Base-by-base conservation (phyloP, 2,888 invertebrate genomes). In the Ectemnius lituratus region DNA sequence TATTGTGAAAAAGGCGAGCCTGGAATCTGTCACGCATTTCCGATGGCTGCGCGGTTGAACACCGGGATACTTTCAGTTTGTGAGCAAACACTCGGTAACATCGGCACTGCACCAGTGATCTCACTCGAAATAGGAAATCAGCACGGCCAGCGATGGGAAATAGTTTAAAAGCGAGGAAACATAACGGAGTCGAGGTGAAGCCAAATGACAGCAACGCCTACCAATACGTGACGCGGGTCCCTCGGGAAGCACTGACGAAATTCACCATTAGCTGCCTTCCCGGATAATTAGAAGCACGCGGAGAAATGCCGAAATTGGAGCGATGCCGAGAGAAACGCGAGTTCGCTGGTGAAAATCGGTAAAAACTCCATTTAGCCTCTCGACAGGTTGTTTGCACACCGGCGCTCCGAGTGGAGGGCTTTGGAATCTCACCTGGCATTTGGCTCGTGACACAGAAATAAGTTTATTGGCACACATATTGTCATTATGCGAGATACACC, bases 161-260 rank as follows among this genome's bases (percentile, higher is more conserved):
- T 64, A 52, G 64, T 16, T 28, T 45, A 70, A 78, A 73, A 81
- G 71, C 49, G 2, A 58, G 59, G 28, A 60, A 75, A 83, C 82
- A 73, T 64, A 80, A 62, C 63, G 70, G 52, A 69, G 65, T 59
- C 57, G 65, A 59, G 75, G 67, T 67, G 85, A 88, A 87, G 88
- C 85, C 84, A 83, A 86, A 82, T 88, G 88, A 88, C 88, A 88
- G 87, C 81, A 88, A 88, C 87, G 88, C 87, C 86, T 88, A 88
- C 84, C 81, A 77, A 80, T 67, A 64, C 63, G 70, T 61, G 67
- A 75, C 79, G 66, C 65, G 75, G 11, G 23, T 62, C 67, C 65
- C 75, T 69, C 60, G 60, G 62, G 60, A 67, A 59, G 23, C 68
- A 62, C 68, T 73, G 46, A 45, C 65, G 28, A 61, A 23, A 14